These are phyloP conservation scores for Orthosia incerta DNA, from an alignment of 2,888 invertebrate species.

Conservation along the genomic window DNA sequence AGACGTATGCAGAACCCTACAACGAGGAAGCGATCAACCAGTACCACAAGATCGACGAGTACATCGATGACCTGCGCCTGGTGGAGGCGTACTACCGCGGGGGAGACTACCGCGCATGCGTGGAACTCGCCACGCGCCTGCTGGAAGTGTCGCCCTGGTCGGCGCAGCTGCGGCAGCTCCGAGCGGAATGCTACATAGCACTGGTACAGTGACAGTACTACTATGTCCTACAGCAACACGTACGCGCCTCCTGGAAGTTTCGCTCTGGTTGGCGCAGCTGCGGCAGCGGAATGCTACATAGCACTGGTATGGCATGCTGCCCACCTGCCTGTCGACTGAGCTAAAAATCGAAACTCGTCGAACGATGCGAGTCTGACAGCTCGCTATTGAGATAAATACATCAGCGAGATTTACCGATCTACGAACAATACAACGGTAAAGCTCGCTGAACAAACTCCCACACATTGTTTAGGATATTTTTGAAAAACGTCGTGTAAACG, in stretches of 20 bases:
- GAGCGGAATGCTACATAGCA: conserved; percentile 96
- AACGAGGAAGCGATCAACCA: conserved; percentile 95
- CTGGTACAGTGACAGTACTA: conserved; percentile 73
- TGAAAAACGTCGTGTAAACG: no score
- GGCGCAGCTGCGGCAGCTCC: conserved; percentile 94
- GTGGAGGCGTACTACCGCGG: conserved; percentile 89
- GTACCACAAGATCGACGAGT: conserved; percentile 92
- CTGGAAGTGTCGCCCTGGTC: conserved; percentile 98
- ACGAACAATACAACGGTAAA: no score
- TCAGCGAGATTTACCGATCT: no score
- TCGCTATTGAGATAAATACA: no score
- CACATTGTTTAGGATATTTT: no score
- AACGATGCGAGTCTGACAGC: no score
- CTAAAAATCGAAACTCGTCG: no score
- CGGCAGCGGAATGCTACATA: conserved; percentile 88
- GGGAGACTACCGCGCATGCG: conserved; percentile 90
- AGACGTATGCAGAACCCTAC: conserved; percentile 92
- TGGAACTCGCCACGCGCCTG: conserved; percentile 91
- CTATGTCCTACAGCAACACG: neutral
- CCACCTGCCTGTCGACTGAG: no score
- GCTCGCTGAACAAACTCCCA: no score
- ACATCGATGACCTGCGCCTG: conserved; percentile 92
- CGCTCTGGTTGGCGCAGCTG: conserved; percentile 97
- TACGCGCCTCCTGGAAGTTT: conserved; percentile 93
- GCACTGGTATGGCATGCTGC: neutral